Conservation (phyloP, 2,113 vertebrate genomes). For the Progne subis region DNA sequence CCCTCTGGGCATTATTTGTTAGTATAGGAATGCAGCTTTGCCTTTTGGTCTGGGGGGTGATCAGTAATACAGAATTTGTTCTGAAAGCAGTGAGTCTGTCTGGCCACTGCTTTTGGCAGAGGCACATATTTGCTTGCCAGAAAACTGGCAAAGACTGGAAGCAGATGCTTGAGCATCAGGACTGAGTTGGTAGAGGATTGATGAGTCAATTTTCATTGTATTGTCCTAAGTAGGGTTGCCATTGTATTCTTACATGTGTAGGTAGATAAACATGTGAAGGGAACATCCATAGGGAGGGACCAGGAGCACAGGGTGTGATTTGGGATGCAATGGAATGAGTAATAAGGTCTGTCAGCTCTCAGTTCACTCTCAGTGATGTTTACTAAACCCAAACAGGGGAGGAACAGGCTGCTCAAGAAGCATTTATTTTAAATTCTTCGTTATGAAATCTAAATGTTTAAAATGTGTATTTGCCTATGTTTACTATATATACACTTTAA, state of each 20-base stretch:
- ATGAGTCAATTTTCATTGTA: neutral
- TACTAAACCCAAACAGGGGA: neutral
- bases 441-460: neutral
- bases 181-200: neutral
- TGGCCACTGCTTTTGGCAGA: neutral
- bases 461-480: neutral
- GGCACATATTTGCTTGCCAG: neutral
- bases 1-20: neutral
- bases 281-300: neutral
- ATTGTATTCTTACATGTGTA: neutral
- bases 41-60: neutral
- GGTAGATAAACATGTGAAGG: neutral
- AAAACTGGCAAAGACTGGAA: neutral
- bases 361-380: neutral
- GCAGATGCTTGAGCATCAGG: neutral
- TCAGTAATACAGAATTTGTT: neutral
- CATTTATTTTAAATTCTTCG: neutral
- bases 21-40: neutral
- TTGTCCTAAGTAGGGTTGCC: neutral
- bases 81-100: neutral
- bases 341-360: neutral
- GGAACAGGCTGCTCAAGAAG: neutral
- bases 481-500: neutral
- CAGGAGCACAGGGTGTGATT: neutral
- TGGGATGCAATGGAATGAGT: neutral